phyloP scores from a whole-genome alignment of 2,797 vertebrate genomes.

The Poecilia wingei region DNA sequence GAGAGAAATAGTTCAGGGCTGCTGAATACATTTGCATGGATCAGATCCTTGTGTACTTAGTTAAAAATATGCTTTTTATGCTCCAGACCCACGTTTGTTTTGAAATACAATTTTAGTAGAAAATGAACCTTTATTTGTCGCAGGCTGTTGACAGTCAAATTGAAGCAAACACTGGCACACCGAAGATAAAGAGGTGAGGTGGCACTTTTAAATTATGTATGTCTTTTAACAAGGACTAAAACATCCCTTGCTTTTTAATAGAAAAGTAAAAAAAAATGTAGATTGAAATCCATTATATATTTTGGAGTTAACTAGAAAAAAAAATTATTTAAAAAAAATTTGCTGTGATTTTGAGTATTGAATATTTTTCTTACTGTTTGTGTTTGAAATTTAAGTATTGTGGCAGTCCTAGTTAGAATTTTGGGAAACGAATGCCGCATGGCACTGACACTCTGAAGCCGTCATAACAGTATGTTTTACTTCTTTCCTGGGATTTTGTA shows the following conservation, averaged over 20 bases:
- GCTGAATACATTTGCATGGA: background rate
- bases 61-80: background rate
- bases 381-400: background rate
- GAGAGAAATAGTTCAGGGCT: background rate
- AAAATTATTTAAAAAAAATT: background rate
- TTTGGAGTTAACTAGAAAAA: background rate
- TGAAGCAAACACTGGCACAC: background rate
- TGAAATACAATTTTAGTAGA: background rate
- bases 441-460: background rate
- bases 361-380: background rate
- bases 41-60: background rate
- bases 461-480: background rate
- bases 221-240: background rate
- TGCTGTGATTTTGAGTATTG: background rate
- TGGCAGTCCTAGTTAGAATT: background rate
- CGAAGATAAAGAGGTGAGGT: background rate
- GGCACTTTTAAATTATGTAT: background rate
- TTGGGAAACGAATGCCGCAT: background rate
- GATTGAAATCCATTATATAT: background rate
- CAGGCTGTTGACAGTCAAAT: background rate
- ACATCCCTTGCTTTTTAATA: background rate
- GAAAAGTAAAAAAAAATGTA: background rate
- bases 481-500: background rate
- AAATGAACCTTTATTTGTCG: background rate
- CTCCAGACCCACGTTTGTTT: background rate